phyloP scores from a whole-genome alignment of 2,797 vertebrate genomes.

The Chloroceryle amazona region DNA sequence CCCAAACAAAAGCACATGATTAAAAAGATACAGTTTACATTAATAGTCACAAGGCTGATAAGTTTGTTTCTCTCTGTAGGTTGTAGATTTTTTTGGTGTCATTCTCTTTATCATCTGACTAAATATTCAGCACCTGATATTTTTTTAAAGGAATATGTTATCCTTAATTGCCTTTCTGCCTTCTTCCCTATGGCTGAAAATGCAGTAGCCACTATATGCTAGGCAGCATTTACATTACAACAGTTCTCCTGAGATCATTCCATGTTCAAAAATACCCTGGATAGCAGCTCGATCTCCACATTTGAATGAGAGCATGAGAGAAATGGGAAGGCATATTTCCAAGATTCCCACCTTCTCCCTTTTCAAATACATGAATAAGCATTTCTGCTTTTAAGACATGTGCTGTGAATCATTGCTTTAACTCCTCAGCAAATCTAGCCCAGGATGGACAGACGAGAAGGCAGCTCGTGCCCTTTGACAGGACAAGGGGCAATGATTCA shows the following conservation, averaged over 20 bases:
- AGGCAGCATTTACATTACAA: not conserved
- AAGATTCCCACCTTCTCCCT: not conserved
- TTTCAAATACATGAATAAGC: not conserved
- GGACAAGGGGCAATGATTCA: no score
- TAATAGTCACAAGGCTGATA: not conserved
- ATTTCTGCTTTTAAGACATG: not conserved
- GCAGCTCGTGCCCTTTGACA: no score
- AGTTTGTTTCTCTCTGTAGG: not conserved
- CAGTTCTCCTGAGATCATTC: not conserved
- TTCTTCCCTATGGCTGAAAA: not conserved
- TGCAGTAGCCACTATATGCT: not conserved
- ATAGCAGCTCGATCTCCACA: fast-evolving
- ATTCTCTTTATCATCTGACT: not conserved
- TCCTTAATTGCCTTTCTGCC: not conserved
- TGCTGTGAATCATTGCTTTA: not conserved
- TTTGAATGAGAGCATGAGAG: not conserved
- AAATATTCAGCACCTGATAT: not conserved
- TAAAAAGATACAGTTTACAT: not conserved
- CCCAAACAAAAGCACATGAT: not conserved
- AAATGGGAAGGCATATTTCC: not conserved
- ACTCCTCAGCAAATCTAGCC: not conserved
- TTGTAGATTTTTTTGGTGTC: not conserved
- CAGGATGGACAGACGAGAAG: not conserved
- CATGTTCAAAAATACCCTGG: fast-evolving
- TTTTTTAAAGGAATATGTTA: not conserved